Evolutionary conservation across 1,140 invertebrate species (phyloP).

Genomic region (Lepidurus couesii): DNA sequence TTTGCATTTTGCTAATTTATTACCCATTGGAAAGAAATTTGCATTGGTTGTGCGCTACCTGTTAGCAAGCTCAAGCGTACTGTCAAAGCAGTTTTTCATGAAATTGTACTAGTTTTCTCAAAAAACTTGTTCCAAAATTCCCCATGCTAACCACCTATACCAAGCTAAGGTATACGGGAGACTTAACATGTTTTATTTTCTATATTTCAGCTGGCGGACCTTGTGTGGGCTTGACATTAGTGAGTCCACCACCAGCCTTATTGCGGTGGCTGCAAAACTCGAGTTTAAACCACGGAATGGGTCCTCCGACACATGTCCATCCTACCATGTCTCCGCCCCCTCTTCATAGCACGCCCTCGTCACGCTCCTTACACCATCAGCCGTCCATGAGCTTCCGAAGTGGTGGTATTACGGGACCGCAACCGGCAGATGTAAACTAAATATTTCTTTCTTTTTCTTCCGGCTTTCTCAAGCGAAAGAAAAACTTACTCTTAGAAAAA

Average conservation of each 20-base stretch:
- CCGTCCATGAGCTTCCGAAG: slow-evolving; percentile 45
- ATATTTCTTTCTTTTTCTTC: slow-evolving; percentile 25
- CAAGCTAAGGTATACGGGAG: not conserved
- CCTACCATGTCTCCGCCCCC: slow-evolving; percentile 31
- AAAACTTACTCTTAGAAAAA: not conserved
- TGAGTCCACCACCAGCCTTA: slow-evolving; percentile 25
- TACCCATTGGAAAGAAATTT: no score
- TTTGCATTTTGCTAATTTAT: no score
- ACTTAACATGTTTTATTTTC: slow-evolving; percentile 34
- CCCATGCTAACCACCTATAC: no score
- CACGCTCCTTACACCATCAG: slow-evolving; percentile 42
- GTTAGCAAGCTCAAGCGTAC: no score
- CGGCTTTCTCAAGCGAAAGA: not conserved
- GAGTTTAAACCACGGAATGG: slow-evolving; percentile 38
- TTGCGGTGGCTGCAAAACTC: slow-evolving; percentile 43
- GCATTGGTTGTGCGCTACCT: no score
- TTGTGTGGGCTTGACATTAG: slow-evolving; percentile 57
- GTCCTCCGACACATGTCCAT: slow-evolving; percentile 36
- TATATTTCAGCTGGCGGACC: slow-evolving; percentile 52
- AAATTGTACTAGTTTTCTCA: no score
- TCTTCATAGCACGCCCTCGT: slow-evolving; percentile 34
- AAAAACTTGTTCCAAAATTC: no score
- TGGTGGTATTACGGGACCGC: slow-evolving; percentile 72
- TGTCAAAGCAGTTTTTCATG: no score
- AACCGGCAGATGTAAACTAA: slow-evolving; percentile 50